A percentile compares a stretch with the other conserved stretches of the same genome.
phyloP scores from a whole-genome alignment of 2,797 vertebrate genomes.

The Silurus aristotelis region DNA sequence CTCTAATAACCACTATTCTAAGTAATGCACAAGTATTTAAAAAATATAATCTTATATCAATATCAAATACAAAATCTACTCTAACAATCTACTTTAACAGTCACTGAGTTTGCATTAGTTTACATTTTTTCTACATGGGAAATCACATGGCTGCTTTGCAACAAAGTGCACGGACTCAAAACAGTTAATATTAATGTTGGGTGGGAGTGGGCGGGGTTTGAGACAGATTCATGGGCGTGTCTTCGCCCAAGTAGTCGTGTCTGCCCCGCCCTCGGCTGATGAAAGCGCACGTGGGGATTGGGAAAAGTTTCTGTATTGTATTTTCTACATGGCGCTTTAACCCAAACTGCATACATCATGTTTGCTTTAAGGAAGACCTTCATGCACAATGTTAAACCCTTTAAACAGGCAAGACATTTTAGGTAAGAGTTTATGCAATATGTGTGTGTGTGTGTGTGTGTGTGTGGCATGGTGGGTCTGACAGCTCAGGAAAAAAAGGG shows the following conservation, averaged over 20 bases:
- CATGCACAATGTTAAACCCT: constrained; percentile 55
- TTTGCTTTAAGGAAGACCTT: constrained; percentile 40
- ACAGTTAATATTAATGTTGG: background rate
- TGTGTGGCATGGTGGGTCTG: too few species aligned
- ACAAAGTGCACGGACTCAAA: background rate
- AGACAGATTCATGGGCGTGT: background rate
- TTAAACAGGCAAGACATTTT: constrained; percentile 50
- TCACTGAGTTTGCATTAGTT: background rate
- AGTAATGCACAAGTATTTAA: background rate
- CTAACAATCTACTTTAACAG: background rate
- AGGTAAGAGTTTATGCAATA: constrained; percentile 62
- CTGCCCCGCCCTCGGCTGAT: background rate
- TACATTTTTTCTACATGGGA: background rate
- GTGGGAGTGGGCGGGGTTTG: background rate
- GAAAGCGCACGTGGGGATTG: background rate
- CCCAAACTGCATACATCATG: constrained; percentile 43
- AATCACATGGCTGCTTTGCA: background rate
- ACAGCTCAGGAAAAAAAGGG: background rate
- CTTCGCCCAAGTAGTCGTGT: background rate
- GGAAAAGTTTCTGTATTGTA: background rate
- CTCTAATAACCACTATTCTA: background rate
- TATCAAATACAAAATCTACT: too few species aligned
- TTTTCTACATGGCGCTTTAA: background rate
- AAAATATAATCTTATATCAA: background rate
- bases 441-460: background rate